phyloP scores from a whole-genome alignment of 2,797 vertebrate genomes.

The Spondyliosoma cantharus region DNA sequence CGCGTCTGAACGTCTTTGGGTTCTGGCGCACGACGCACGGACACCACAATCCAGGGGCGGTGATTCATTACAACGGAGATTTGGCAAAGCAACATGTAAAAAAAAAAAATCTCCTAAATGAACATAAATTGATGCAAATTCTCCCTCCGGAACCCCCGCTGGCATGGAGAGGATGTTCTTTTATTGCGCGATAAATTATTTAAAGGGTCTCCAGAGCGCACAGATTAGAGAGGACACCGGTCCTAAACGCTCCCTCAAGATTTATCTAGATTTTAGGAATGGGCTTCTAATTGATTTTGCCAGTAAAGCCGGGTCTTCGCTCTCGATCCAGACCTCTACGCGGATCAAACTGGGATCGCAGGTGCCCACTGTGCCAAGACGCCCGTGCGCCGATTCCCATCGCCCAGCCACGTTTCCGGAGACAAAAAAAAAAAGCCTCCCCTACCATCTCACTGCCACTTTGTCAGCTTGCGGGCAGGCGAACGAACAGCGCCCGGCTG shows the following conservation, averaged over 20 bases:
- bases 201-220: conserved; percentile 24
- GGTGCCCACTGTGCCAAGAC: conserved; percentile 40
- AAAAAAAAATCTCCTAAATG: background rate
- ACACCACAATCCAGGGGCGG: conserved; percentile 1
- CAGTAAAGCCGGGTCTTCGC: background rate
- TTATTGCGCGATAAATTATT: conserved; percentile 35
- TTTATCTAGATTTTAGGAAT: too few relatives aligned
- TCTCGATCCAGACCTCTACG: background rate
- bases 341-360: background rate
- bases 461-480: conserved; percentile 31
- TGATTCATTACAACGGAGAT: background rate
- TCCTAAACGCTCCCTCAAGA: conserved; percentile 35
- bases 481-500: background rate
- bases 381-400: conserved; percentile 18
- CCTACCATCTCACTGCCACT: conserved; percentile 31
- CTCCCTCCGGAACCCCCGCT: background rate
- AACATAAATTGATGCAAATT: background rate
- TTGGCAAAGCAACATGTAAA: background rate
- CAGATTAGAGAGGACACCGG: conserved; percentile 15
- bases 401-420: conserved; percentile 56
- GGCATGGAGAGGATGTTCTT: background rate
- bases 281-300: conserved; percentile 6
- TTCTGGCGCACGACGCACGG: conserved; percentile 33
- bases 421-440: conserved; percentile 57
- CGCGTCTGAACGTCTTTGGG: conserved; percentile 44